These are phyloP conservation scores for Antheraea mylitta DNA, from an alignment of 1,140 invertebrate species.

Conservation along the genomic window DNA sequence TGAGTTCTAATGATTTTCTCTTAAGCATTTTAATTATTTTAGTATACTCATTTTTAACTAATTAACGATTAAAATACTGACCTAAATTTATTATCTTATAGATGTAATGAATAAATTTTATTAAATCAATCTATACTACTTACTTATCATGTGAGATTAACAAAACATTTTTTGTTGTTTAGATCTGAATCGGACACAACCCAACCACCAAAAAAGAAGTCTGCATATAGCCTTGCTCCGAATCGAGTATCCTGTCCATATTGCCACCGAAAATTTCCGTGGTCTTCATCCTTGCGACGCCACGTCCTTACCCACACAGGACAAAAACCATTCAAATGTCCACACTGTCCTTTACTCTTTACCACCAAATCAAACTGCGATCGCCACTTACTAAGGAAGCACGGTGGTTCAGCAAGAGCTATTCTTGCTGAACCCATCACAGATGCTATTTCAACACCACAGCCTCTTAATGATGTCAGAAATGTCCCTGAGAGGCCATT, in stretches of 20 bases:
- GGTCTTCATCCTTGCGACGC: conserved; percentile 94
- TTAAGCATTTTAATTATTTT: too few species aligned
- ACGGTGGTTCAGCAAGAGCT: conserved; percentile 80
- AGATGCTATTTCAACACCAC: conserved; percentile 44
- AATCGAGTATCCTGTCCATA: conserved; percentile 95
- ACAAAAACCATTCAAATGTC: conserved; percentile 97
- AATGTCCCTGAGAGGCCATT: conserved; percentile 90
- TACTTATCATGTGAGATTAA: too few species aligned
- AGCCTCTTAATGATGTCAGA: conserved; percentile 70
- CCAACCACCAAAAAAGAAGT: conserved; percentile 89
- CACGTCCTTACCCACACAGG: conserved; percentile 97
- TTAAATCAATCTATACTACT: too few species aligned
- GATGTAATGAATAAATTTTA: background rate
- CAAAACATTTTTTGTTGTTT: conserved; percentile 26
- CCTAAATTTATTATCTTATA: background rate
- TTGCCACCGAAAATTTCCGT: conserved; percentile 95
- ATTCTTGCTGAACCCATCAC: conserved; percentile 67
- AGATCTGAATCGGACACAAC: conserved; percentile 81
- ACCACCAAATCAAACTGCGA: conserved; percentile 99
- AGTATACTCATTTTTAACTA: background rate
- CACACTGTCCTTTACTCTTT: conserved; percentile 93
- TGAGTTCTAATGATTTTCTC: conserved; percentile 27
- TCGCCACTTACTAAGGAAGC: conserved; percentile 93
- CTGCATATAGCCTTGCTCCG: conserved; percentile 96
- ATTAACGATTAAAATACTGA: background rate